Base-by-base conservation (phyloP, 1,140 invertebrate genomes). In the Tetramorium alpestre region DNA sequence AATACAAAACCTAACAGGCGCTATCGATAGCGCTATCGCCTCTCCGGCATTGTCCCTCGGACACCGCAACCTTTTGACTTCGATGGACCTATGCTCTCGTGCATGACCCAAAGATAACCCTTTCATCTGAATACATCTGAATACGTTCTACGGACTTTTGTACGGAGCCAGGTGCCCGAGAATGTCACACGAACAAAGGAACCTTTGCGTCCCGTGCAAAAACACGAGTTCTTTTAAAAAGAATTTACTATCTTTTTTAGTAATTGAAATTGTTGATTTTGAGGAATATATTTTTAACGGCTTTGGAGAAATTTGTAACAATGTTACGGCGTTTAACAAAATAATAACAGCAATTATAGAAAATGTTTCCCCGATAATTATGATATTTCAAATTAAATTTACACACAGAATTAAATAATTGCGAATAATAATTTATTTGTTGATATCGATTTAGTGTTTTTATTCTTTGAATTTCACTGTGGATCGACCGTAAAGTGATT, bases 61-160 rank as follows among this genome's bases (percentile, higher is more conserved):
- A 84, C 78, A 81, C 56, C 54, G 80, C 80, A 75, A 84, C 80
- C 69, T 75, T 82, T 84, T 75, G 80, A 84, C 80, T 84, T 75
- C 54, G 67, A 70, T 70, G 54, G 51, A 58, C 80, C 67, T 25
- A 22, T 18, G 16, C 64, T 81, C 77, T 70, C 77, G 2, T 22
- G 25, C 49, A 51, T 28, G 78, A 58, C 65, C 80, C 22, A 73
- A 33, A 73, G 80, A 84, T 84, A 84, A 84, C 69, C 80, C 69
- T 75, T 84, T 84, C 69, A 38, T 75, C 70, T 84, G 54, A 75
- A 82, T 82, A 82, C 80, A n/a, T 33, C 54, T 72, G 80, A 82
- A 84, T 84, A 38, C 44, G 13, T 60, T 60, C 28, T n/a, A 3
- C 25, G 13, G 11, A 82, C 80, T 84, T 84, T 60, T 84, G 67